Evolutionary conservation across 2,113 vertebrate genomes (phyloP), one percentile per base, ranked within the genome.

Genomic region (Spermophilus dauricus): DNA sequence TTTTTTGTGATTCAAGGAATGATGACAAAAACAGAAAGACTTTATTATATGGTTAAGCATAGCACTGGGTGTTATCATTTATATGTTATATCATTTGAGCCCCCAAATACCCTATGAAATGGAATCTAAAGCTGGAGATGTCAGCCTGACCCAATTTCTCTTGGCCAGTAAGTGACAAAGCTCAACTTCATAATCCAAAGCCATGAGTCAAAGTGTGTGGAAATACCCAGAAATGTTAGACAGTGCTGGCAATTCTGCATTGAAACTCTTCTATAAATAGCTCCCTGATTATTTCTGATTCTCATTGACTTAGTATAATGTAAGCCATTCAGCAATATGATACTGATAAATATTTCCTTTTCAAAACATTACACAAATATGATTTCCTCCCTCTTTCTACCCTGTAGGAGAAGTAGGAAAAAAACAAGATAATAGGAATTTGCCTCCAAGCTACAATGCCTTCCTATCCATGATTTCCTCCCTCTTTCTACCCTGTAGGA

Each of bases 311-410:
- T 93, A 37, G 69, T 94, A 92, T 84, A 96, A 95, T 65, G 77
- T 28, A 96, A 94, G 95, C 97, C 94, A 95, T 97, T 97, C 94
- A 86, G 95, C 77, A 92, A 67, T 94, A 97, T 83, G 88, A 98
- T 97, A 96, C 10, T 8, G 92, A 97, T 82, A 97, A 95, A 98
- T 96, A 94, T 96, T 98, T 97, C 97, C 97, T 97, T 98, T 97
- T 97, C 92, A 97, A 98, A 98, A 98, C 96, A 98, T 39, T 94
- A 69, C 88, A 95, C 80, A 96, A 96, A 96, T 96, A 75, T 96
- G 76, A 94, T 97, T 98, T 98, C 97, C 97, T 97, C 84, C 37
- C 39, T 86, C 70, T 85, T 92, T 69, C 92, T 73, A 88, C 42
- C 63, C 77, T 61, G 88, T 94, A 92, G 72, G n/a, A 97, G 82